phyloP scores from a whole-genome alignment of 2,797 vertebrate genomes.

The Dendrocincla tyrannina region DNA sequence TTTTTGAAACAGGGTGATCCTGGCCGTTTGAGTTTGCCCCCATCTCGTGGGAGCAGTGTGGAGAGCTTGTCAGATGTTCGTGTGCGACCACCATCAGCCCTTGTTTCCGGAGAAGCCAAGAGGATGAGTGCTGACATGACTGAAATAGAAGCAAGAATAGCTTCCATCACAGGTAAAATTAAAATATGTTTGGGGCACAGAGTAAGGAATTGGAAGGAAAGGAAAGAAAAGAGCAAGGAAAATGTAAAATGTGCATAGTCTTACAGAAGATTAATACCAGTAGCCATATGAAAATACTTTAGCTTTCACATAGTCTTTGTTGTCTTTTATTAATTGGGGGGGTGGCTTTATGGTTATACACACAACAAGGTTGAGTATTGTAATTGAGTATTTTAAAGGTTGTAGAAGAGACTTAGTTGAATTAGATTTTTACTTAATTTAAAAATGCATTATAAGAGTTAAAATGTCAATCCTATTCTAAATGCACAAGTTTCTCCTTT shows the following conservation, averaged over 20 bases:
- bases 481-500: neutral
- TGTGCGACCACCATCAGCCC: conserved; percentile 79
- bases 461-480: neutral
- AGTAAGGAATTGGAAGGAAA: neutral
- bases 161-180: conserved; percentile 86
- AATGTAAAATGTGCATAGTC: neutral
- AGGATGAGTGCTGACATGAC: conserved; percentile 96
- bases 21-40: conserved; percentile 86
- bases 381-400: neutral
- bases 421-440: neutral
- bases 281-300: neutral
- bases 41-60: conserved; percentile 94
- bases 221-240: neutral
- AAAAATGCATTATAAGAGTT: neutral
- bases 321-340: neutral
- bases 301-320: neutral
- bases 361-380: neutral
- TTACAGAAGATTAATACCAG: neutral
- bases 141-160: conserved; percentile 91
- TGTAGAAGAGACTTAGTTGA: neutral
- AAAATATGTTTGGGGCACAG: neutral
- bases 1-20: conserved; percentile 84
- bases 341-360: neutral
- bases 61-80: conserved; percentile 88
- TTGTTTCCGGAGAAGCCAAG: conserved; percentile 86